A percentile compares a stretch with the other conserved stretches of the same genome.
phyloP scores from a whole-genome alignment of 2,113 vertebrate genomes.

The Agapornis roseicollis region DNA sequence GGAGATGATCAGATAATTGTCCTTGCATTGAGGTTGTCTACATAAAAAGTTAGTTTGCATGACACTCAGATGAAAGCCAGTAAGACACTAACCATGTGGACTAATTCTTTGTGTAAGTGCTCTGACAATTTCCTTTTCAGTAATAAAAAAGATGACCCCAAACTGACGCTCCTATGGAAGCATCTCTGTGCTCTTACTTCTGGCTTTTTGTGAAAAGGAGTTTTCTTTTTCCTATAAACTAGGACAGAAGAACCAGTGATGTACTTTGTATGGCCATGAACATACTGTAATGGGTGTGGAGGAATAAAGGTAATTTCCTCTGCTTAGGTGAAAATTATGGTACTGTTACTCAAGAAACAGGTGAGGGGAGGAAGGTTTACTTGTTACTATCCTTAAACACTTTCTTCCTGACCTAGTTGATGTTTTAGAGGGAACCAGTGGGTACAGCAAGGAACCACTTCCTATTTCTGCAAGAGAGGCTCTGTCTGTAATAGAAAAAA shows the following conservation, averaged over 20 bases:
- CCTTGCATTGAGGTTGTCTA: not conserved
- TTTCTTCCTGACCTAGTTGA: not conserved
- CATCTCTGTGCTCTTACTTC: not conserved
- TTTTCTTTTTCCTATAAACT: not conserved
- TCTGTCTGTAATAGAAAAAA: not conserved
- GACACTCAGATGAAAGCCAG: not conserved
- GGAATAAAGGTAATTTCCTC: not conserved
- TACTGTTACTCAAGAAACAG: not conserved
- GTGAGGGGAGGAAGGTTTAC: not conserved
- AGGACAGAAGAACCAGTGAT: not conserved
- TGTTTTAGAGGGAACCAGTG: not conserved
- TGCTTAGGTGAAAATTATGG: not conserved
- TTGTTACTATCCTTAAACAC: not conserved
- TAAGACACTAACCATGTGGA: not conserved
- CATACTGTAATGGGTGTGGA: not conserved
- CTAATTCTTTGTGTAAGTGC: not conserved
- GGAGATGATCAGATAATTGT: not conserved
- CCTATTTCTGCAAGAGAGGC: not conserved
- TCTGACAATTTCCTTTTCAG: not conserved
- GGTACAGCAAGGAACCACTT: not conserved
- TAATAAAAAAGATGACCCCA: not conserved
- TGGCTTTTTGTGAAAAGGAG: not conserved
- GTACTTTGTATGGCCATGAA: not conserved
- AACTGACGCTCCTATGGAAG: not conserved
- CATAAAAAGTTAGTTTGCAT: not conserved